phyloP scores from a whole-genome alignment of 2,113 vertebrate species.

The Bambusicola thoracicus region DNA sequence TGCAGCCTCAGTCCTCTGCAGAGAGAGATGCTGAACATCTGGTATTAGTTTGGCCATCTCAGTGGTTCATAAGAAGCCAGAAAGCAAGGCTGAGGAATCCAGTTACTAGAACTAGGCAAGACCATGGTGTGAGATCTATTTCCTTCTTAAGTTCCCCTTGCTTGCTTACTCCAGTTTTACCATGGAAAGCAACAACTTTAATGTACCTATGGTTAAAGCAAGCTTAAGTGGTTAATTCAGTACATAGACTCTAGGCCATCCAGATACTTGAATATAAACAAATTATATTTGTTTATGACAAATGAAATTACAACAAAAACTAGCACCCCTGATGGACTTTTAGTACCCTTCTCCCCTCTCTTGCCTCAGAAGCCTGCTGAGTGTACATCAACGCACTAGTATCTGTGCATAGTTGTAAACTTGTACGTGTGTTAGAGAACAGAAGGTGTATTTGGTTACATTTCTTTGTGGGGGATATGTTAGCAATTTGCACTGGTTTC shows the following conservation, averaged over 20 bases:
- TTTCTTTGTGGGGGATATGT: no score
- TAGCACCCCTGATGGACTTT: no score
- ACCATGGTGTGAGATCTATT: not conserved
- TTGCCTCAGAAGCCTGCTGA: no score
- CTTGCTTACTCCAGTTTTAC: not conserved
- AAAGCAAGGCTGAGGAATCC: not conserved
- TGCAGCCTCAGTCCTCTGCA: not conserved
- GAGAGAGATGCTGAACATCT: not conserved
- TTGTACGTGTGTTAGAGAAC: no score
- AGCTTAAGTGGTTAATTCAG: not conserved
- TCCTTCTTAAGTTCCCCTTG: not conserved
- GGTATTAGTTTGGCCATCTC: not conserved
- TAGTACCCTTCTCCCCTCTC: no score
- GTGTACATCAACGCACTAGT: no score
- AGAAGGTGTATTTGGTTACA: no score
- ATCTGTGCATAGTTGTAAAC: no score
- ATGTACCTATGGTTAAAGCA: fast-evolving
- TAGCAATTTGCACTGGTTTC: no score
- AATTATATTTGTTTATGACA: no score
- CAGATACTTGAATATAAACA: not conserved
- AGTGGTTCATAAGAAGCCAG: not conserved
- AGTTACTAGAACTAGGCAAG: not conserved
- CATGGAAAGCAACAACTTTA: not conserved
- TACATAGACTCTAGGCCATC: not conserved
- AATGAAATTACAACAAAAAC: no score